Percentiles rank a stretch among this genome's conserved stretches.
Evolutionary conservation across 2,888 invertebrate genomes (phyloP).

Genomic region (Euplexia lucipara): DNA sequence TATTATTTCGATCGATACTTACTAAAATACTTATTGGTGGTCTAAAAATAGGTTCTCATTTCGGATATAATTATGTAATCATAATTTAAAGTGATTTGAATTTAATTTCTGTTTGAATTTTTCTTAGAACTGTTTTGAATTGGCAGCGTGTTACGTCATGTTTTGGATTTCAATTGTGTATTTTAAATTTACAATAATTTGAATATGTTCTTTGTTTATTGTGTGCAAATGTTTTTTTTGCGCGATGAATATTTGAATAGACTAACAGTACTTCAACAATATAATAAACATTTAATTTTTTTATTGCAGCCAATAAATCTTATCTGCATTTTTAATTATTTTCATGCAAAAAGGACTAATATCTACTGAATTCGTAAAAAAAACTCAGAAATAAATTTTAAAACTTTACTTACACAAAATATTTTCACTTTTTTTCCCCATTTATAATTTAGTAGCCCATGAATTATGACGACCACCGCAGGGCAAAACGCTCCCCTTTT

Average conservation of each 20-base stretch:
- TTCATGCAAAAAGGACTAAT: slow-evolving; percentile 6
- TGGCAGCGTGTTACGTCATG: slow-evolving; percentile 6
- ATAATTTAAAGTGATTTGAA: not conserved
- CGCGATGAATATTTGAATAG: slow-evolving; percentile 37
- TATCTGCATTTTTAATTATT: slow-evolving; percentile 13
- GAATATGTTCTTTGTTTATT: slow-evolving; percentile 37
- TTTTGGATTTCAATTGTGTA: slow-evolving; percentile 1
- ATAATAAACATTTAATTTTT: too few species aligned
- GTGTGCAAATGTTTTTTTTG: slow-evolving; percentile 44
- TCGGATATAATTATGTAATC: too few species aligned
- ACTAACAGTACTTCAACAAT: slow-evolving; percentile 8
- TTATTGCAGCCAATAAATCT: slow-evolving; percentile 6
- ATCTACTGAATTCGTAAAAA: slow-evolving; percentile 19
- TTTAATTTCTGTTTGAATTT: not conserved
- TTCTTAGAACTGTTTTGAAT: not conserved
- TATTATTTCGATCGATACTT: too few species aligned
- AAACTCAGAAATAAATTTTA: slow-evolving; percentile 16
- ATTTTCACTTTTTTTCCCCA: not conserved
- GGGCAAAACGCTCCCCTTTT: slow-evolving; percentile 39
- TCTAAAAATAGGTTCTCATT: too few species aligned
- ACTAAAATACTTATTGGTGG: too few species aligned
- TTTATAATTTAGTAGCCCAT: slow-evolving; percentile 32
- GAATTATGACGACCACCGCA: slow-evolving; percentile 46
- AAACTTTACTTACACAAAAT: not conserved
- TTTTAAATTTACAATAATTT: slow-evolving; percentile 27